Evolutionary conservation across 1,140 invertebrate species (phyloP).

Genomic region (Asbolus verrucosus): DNA sequence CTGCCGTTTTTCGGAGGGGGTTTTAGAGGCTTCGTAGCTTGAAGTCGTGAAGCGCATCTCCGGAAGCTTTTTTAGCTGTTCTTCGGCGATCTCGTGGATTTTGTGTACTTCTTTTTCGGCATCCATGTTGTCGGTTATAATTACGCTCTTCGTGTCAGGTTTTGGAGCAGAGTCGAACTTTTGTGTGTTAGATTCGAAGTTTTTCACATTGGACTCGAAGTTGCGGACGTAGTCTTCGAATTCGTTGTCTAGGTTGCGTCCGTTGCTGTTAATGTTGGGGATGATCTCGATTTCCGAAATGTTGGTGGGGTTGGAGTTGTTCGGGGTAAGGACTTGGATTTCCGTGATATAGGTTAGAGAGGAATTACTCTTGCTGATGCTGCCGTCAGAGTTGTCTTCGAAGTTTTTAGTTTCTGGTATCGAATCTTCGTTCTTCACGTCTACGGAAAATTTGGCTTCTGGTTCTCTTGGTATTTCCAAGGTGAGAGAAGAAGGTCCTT

Average conservation of each 20-base stretch:
- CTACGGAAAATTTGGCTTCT: conserved; percentile 21
- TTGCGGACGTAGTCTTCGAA: conserved; percentile 62
- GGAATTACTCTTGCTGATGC: conserved; percentile 37
- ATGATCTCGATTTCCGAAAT: conserved; percentile 58
- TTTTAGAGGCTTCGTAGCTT: conserved; percentile 69
- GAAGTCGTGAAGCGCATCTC: conserved; percentile 72
- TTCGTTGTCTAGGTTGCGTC: conserved; percentile 55
- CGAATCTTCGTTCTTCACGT: conserved; percentile 20
- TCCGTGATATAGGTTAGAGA: conserved; percentile 62
- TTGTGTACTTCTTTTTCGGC: conserved; percentile 60
- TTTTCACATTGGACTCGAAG: conserved; percentile 57
- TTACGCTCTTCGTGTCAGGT: conserved; percentile 44
- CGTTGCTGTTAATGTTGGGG: conserved; percentile 35
- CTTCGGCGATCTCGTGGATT: conserved; percentile 62
- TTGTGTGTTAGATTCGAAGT: conserved; percentile 57
- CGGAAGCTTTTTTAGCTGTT: conserved; percentile 63
- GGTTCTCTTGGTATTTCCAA: conserved; percentile 47
- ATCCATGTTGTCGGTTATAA: conserved; percentile 57
- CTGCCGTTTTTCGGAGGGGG: conserved; percentile 64
- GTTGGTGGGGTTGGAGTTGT: conserved; percentile 47
- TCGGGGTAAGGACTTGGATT: conserved; percentile 61
- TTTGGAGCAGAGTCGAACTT: too few relatives aligned
- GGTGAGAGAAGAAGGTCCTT: conserved; percentile 53
- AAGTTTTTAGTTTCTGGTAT: conserved; percentile 1
- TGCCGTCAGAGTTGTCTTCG: conserved; percentile 44